phyloP scores from a whole-genome alignment of 2,797 vertebrate genomes.

The Sebastes goodei region DNA sequence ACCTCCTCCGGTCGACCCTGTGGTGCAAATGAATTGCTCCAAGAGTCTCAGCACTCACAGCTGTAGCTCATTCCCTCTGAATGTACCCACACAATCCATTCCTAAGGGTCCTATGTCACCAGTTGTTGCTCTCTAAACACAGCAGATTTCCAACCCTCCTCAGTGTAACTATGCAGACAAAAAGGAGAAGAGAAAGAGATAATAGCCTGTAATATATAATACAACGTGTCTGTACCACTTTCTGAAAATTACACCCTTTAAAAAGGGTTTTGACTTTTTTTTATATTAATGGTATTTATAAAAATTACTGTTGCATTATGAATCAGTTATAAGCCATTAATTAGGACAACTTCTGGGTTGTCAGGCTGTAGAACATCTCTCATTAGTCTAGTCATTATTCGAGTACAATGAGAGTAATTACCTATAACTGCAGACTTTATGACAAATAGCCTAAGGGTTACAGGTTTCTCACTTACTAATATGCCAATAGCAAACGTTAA shows the following conservation, averaged over 20 bases:
- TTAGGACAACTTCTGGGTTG: neutral
- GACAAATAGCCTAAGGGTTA: neutral
- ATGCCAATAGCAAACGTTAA: neutral
- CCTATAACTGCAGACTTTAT: neutral
- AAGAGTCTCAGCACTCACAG: constrained; percentile 22
- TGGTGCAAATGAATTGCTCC: constrained; percentile 18
- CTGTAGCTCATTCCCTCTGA: constrained; percentile 48
- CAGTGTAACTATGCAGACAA: neutral
- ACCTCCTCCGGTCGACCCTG: neutral
- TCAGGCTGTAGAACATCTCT: neutral
- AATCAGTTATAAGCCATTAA: neutral
- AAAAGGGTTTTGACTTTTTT: neutral
- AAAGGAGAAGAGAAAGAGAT: neutral
- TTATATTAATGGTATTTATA: neutral
- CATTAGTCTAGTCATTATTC: neutral
- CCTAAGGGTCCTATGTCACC: constrained; percentile 22
- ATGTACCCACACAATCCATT: constrained; percentile 12
- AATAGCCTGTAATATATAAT: neutral
- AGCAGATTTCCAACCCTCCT: neutral
- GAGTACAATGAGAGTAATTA: neutral
- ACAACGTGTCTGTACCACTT: neutral
- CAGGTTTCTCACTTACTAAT: neutral
- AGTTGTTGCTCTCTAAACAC: constrained; percentile 19
- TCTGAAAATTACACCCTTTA: neutral
- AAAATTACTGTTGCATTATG: neutral